Percentiles rank a stretch among this genome's conserved stretches.
phyloP scores from a whole-genome alignment of 2,797 vertebrate species.

The Perodicticus potto region DNA sequence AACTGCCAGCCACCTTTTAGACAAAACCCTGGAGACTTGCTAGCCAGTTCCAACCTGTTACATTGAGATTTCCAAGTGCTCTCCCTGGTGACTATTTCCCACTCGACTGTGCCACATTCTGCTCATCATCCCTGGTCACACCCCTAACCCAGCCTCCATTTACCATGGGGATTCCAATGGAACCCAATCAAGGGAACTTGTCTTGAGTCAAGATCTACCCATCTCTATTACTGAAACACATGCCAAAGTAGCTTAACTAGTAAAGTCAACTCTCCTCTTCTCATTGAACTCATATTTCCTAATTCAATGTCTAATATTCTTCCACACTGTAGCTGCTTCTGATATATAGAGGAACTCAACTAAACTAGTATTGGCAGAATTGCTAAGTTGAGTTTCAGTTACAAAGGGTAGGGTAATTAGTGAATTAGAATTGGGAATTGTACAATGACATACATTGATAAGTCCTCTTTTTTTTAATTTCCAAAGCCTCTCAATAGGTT shows the following conservation, averaged over 20 bases:
- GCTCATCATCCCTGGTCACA: neutral
- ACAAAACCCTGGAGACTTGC: neutral
- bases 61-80: neutral
- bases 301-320: neutral
- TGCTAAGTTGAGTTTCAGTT: conserved; percentile 51
- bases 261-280: neutral
- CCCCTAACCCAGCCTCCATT: neutral
- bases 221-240: neutral
- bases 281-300: neutral
- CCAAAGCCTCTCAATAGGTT: neutral
- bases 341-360: neutral
- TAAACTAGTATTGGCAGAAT: neutral
- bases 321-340: neutral
- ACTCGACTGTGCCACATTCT: neutral
- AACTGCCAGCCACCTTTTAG: neutral
- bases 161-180: neutral
- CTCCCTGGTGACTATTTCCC: neutral
- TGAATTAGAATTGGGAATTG: conserved; percentile 24
- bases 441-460: neutral
- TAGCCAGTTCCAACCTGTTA: neutral
- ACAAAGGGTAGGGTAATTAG: conserved; percentile 47
- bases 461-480: neutral
- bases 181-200: neutral
- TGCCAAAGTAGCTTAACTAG: neutral
- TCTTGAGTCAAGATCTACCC: neutral